Conservation (phyloP, 2,888 invertebrate species). For the Catocala nupta region DNA sequence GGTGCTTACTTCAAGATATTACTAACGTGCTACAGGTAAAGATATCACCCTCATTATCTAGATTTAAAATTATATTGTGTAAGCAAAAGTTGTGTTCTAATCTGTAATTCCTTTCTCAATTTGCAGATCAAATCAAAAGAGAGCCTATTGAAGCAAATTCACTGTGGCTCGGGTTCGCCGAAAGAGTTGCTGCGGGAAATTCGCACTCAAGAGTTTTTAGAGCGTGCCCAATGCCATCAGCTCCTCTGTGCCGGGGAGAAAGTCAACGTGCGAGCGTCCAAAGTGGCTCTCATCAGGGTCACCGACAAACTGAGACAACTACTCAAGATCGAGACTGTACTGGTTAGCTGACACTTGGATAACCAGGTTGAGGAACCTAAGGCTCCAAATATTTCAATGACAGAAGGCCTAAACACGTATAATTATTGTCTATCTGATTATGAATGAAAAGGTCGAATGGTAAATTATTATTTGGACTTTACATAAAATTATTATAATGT, state of each 20-base stretch:
- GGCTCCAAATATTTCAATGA: background rate
- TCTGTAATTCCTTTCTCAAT: too few species aligned
- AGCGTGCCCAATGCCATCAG: constrained; percentile 93
- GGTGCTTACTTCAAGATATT: constrained; percentile 94
- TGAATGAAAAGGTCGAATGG: background rate
- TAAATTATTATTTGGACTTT: background rate
- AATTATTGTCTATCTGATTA: background rate
- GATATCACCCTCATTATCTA: background rate
- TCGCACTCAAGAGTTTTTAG: constrained; percentile 93
- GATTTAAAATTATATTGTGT: background rate
- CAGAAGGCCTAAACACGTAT: constrained; percentile 13
- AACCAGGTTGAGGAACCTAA: constrained; percentile 5
- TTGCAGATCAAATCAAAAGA: constrained; percentile 94
- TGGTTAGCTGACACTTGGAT: constrained; percentile 88
- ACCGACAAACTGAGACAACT: constrained; percentile 94
- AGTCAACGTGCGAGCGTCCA: constrained; percentile 92
- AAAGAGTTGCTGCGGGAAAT: constrained; percentile 89
- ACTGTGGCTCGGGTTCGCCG: constrained; percentile 87
- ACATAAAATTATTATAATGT: background rate
- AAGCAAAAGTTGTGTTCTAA: background rate
- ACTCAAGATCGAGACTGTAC: constrained; percentile 92
- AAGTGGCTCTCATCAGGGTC: constrained; percentile 93
- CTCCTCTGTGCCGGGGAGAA: constrained; percentile 92
- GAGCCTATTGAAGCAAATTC: constrained; percentile 91
- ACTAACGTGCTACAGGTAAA: constrained; percentile 90